These are phyloP conservation scores for Congeria kusceri DNA, from an alignment of 2,888 invertebrate species.

Conservation along the genomic window DNA sequence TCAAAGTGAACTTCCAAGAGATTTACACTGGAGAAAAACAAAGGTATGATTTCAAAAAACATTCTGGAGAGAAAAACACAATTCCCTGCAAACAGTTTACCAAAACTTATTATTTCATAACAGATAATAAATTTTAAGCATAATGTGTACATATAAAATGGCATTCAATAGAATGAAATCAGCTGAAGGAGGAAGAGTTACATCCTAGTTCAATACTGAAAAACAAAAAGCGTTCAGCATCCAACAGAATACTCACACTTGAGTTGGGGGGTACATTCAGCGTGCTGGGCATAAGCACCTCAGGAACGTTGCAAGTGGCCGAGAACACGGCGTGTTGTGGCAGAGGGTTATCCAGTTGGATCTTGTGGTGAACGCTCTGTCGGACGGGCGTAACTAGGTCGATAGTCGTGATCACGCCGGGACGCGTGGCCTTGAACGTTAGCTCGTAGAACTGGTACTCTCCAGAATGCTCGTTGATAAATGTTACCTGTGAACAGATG, in stretches of 20 bases:
- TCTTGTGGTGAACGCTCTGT: conserved; percentile 82
- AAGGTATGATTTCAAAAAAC: too few relatives aligned
- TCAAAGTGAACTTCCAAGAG: too few relatives aligned
- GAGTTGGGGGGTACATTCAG: conserved; percentile 82
- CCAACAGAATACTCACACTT: conserved; percentile 72
- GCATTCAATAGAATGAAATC: too few relatives aligned
- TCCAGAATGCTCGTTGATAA: conserved; percentile 83
- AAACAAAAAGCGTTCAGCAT: too few relatives aligned
- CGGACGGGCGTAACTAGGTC: conserved; percentile 84
- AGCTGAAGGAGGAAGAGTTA: too few relatives aligned
- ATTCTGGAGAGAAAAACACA: too few relatives aligned
- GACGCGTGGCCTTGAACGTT: conserved; percentile 80
- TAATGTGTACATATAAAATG: too few relatives aligned
- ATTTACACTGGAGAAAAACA: too few relatives aligned
- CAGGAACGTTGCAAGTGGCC: conserved; percentile 80
- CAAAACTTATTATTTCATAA: too few relatives aligned
- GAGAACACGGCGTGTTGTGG: conserved; percentile 80
- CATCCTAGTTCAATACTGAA: too few relatives aligned
- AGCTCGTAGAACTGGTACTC: conserved; percentile 85
- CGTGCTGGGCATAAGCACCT: conserved; percentile 83
- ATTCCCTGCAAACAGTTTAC: too few relatives aligned
- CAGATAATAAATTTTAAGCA: too few relatives aligned
- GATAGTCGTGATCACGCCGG: conserved; percentile 81
- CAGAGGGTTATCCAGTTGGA: conserved; percentile 84
- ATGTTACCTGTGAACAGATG: conserved; percentile 79